phyloP scores from a whole-genome alignment of 2,888 invertebrate species.

The Congeria kusceri region DNA sequence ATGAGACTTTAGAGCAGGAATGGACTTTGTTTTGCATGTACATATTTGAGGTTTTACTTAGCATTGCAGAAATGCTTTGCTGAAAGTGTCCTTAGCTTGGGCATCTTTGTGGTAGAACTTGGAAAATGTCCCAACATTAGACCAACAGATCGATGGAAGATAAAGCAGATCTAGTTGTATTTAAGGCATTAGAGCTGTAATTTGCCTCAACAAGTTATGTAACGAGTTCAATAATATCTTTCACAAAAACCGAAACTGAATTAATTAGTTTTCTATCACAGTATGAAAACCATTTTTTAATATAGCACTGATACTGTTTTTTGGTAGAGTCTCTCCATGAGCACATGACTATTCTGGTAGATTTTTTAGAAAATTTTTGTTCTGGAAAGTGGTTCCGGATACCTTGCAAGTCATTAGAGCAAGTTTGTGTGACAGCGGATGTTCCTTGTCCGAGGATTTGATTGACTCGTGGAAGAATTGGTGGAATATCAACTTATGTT shows the following conservation, averaged over 20 bases:
- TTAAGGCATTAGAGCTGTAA: conserved; percentile 36
- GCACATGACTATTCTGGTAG: conserved; percentile 18
- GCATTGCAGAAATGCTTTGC: no score
- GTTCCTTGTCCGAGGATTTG: neutral
- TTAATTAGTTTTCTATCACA: conserved; percentile 22
- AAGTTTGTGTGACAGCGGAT: conserved; percentile 16
- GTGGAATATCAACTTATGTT: no score
- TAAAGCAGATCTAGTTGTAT: conserved; percentile 33
- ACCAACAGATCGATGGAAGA: conserved; percentile 21
- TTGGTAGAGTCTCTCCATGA: conserved; percentile 32
- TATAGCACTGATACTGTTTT: conserved; percentile 33
- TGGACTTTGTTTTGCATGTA: no score
- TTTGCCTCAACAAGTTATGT: conserved; percentile 31
- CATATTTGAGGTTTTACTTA: no score
- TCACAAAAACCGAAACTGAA: conserved; percentile 30
- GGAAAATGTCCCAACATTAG: no score
- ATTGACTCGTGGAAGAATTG: no score
- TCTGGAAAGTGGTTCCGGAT: conserved; percentile 34
- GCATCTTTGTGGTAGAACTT: no score
- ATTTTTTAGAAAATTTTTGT: conserved; percentile 26
- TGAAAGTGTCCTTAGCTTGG: no score
- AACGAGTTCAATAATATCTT: conserved; percentile 31
- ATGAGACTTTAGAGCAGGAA: no score
- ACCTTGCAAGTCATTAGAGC: conserved; percentile 32
- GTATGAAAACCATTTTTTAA: conserved; percentile 36